Percentiles rank a stretch among this genome's conserved stretches.
Conservation (phyloP, 1,140 invertebrate genomes). For the Littorina saxatilis region DNA sequence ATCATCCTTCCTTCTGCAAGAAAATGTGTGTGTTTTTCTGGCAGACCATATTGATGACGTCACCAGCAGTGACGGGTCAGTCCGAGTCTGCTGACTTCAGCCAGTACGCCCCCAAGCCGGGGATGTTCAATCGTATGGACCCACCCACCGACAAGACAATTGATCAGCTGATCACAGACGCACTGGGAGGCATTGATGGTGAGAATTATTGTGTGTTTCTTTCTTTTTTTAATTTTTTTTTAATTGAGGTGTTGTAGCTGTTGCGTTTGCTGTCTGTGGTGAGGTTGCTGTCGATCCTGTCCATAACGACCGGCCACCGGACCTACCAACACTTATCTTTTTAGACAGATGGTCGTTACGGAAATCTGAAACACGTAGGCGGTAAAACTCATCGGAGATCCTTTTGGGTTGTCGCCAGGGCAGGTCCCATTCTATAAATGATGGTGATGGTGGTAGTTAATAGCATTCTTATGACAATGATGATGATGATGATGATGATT, state of each 20-base stretch:
- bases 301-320: no score
- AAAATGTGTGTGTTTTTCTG: conserved; percentile 46
- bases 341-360: no score
- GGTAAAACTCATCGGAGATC: no score
- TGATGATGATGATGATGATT: neutral
- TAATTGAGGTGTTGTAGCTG: no score
- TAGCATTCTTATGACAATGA: neutral
- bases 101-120: conserved; percentile 14
- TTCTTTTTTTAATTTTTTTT: no score
- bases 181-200: conserved; percentile 61
- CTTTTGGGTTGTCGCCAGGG: no score
- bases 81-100: conserved; percentile 31
- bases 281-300: no score
- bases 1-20: neutral
- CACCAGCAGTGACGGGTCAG: conserved; percentile 14
- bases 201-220: conserved; percentile 31
- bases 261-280: no score
- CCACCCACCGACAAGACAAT: conserved; percentile 50
- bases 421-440: no score
- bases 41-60: neutral
- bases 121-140: conserved; percentile 44
- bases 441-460: neutral
- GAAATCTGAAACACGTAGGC: no score
- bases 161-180: conserved; percentile 58
- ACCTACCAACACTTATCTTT: no score